These are phyloP conservation scores for Steromphala cineraria DNA, from an alignment of 2,888 invertebrate species.

Conservation along the genomic window DNA sequence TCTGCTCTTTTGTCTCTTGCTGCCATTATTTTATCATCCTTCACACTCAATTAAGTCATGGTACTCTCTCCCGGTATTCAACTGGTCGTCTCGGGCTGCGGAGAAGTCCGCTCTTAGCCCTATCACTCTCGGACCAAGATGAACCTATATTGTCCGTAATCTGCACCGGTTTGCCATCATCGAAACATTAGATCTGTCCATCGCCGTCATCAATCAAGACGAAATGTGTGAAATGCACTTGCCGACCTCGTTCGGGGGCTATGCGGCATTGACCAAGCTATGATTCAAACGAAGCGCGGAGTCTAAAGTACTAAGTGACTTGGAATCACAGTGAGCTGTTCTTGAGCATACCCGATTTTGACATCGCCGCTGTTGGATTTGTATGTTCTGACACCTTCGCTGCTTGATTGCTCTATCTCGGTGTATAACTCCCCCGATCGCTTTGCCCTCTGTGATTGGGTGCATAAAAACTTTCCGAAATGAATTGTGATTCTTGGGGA, in stretches of 20 bases:
- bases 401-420: not conserved
- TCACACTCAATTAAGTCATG: not conserved
- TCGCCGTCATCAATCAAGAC: not conserved
- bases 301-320: not conserved
- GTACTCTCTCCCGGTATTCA: not conserved
- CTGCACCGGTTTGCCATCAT: not conserved
- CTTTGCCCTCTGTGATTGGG: not conserved
- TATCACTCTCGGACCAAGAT: not conserved
- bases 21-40: not conserved
- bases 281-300: not conserved
- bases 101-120: not conserved
- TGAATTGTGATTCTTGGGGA: too few relatives aligned
- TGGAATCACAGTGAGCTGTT: not conserved
- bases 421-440: not conserved
- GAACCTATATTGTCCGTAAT: not conserved
- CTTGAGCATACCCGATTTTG: not conserved
- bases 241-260: not conserved
- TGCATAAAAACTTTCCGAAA: not conserved
- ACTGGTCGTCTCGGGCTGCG: not conserved
- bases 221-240: not conserved
- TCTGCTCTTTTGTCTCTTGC: not conserved
- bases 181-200: not conserved
- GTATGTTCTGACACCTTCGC: not conserved
- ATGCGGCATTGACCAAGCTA: not conserved
- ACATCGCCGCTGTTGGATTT: not conserved